Percentiles rank a stretch among this genome's conserved stretches.
Conservation (phyloP, 1,140 invertebrate genomes). For the Brachionus plicatilis region DNA sequence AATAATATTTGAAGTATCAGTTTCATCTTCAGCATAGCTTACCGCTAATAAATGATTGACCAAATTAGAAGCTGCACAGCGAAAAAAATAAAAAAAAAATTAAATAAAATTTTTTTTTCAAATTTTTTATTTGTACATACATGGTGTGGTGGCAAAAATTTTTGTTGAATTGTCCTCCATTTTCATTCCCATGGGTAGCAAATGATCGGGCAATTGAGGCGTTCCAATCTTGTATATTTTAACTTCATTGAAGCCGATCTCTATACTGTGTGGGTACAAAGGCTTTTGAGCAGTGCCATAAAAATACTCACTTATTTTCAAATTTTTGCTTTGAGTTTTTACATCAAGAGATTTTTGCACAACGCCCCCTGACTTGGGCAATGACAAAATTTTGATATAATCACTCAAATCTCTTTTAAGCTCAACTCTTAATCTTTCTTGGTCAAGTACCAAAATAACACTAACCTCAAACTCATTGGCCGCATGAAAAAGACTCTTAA, state of each 20-base stretch:
- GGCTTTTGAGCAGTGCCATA: slow-evolving; percentile 72
- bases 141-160: slow-evolving; percentile 71
- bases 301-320: slow-evolving; percentile 82
- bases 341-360: slow-evolving; percentile 50
- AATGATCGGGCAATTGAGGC: slow-evolving; percentile 81
- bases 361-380: slow-evolving; percentile 93
- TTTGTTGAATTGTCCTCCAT: slow-evolving; percentile 81
- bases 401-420: slow-evolving; percentile 82
- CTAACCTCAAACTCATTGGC: slow-evolving; percentile 90
- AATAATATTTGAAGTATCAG: slow-evolving; percentile 59
- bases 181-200: slow-evolving; percentile 90
- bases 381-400: slow-evolving; percentile 76
- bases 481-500: slow-evolving; percentile 63
- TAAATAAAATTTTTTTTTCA: background rate
- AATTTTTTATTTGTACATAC: slow-evolving; percentile 46
- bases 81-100: slow-evolving; percentile 38
- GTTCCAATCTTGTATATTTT: slow-evolving; percentile 55
- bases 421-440: slow-evolving; percentile 90
- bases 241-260: slow-evolving; percentile 67
- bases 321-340: slow-evolving; percentile 27
- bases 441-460: slow-evolving; percentile 88
- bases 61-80: slow-evolving; percentile 61
- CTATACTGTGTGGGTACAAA: slow-evolving; percentile 80
- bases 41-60: slow-evolving; percentile 81
- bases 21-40: slow-evolving; percentile 62